Conservation (phyloP, 2,888 invertebrate genomes). For the Lamellibrachia satsuma region DNA sequence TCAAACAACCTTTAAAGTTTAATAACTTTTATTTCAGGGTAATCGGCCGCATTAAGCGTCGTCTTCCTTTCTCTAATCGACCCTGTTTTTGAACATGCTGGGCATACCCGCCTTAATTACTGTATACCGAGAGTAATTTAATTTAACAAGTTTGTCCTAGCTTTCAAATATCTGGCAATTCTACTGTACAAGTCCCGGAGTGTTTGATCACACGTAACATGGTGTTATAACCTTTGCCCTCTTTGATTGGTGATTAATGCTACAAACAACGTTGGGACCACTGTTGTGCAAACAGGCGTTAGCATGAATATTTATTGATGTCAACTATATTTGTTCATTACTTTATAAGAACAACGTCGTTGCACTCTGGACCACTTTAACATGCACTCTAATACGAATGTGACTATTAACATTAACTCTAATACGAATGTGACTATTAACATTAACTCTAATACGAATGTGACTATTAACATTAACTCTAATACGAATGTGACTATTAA, state of each 20-base stretch:
- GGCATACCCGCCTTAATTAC: no score
- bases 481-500: no score
- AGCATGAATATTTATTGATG: not conserved
- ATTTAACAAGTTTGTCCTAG: not conserved
- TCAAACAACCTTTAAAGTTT: no score
- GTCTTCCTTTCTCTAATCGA: not conserved
- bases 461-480: no score
- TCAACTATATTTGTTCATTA: slow-evolving; percentile 12
- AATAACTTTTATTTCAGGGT: no score
- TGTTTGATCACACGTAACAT: not conserved
- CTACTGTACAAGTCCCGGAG: not conserved
- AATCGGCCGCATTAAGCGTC: no score
- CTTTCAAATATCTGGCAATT: not conserved
- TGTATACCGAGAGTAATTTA: no score
- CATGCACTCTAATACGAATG: not conserved
- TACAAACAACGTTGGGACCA: not conserved
- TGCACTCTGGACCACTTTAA: not conserved
- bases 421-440: no score
- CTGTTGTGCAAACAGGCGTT: not conserved
- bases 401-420: not conserved
- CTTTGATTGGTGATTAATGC: not conserved
- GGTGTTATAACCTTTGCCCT: not conserved
- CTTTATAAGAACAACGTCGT: not conserved
- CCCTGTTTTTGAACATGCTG: not conserved
- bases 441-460: no score